phyloP scores from a whole-genome alignment of 2,797 vertebrate genomes.

The Helicolenus hilgendorfi region DNA sequence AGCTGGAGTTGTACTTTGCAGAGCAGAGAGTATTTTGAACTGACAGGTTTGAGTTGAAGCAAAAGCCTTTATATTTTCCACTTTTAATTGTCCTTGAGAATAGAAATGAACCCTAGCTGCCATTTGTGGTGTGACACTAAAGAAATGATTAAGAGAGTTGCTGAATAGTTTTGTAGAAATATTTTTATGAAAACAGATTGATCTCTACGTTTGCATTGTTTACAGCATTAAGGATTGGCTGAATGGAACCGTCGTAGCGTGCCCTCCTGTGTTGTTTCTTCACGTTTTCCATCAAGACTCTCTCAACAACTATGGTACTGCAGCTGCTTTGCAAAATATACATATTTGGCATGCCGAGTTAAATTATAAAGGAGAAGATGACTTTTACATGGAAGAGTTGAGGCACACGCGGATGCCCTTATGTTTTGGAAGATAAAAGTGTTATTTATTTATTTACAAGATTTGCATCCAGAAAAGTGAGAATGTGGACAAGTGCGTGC shows the following conservation, averaged over 20 bases:
- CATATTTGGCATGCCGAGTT: constrained; percentile 27
- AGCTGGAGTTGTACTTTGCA: constrained; percentile 23
- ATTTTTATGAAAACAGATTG: constrained; percentile 56
- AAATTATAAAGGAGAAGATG: background rate
- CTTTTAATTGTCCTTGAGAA: background rate
- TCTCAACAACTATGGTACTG: constrained; percentile 35
- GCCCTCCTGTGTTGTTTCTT: background rate
- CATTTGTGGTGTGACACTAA: constrained; percentile 9
- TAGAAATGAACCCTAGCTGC: constrained; percentile 3
- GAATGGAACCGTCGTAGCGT: background rate
- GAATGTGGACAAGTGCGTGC: constrained; percentile 29
- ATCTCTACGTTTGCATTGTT: constrained; percentile 41
- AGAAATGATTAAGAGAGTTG: constrained; percentile 23
- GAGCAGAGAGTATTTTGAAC: constrained; percentile 43
- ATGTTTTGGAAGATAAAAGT: constrained; percentile 51
- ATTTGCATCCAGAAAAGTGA: constrained; percentile 22
- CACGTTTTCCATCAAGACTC: constrained; percentile 4
- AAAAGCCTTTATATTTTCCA: constrained; percentile 50
- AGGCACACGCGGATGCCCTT: constrained; percentile 25
- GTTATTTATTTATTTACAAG: constrained; percentile 82
- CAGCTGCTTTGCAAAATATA: constrained; percentile 40
- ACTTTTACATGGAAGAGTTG: constrained; percentile 33
- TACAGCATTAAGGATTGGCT: constrained; percentile 20
- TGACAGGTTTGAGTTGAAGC: constrained; percentile 45
- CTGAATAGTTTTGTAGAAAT: constrained; percentile 64